Conservation (phyloP, 2,888 invertebrate genomes). For the Nymphalis urticae region DNA sequence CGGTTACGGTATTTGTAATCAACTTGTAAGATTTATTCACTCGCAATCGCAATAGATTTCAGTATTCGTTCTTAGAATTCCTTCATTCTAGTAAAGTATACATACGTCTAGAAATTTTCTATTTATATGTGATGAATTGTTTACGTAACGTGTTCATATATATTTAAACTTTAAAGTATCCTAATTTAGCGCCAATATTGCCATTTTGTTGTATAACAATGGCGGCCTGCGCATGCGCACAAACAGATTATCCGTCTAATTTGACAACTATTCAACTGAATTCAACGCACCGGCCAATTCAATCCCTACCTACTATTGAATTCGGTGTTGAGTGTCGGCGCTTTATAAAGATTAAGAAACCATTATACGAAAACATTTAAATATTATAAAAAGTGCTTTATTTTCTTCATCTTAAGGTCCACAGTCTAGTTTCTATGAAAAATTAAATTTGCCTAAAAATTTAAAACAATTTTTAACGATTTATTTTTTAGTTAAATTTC, state of each 20-base stretch:
- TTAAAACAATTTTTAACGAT: not conserved
- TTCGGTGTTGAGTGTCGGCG: conserved; percentile 59
- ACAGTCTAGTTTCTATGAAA: not conserved
- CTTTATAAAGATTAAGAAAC: conserved; percentile 42
- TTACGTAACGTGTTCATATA: not conserved
- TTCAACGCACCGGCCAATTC: conserved; percentile 37
- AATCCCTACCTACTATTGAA: conserved; percentile 48
- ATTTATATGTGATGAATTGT: not conserved
- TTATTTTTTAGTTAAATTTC: conserved; percentile 5
- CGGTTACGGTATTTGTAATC: too few relatives aligned
- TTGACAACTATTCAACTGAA: conserved; percentile 60
- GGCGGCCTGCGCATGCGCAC: conserved; percentile 54
- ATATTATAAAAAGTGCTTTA: conserved; percentile 1
- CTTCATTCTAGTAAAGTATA: too few relatives aligned
- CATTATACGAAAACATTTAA: not conserved
- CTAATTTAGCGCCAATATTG: conserved; percentile 49
- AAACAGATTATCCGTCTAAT: conserved; percentile 66
- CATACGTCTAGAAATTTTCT: not conserved
- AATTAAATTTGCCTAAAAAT: conserved; percentile 8
- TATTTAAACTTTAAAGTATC: conserved; percentile 41
- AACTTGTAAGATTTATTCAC: too few relatives aligned
- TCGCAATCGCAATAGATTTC: too few relatives aligned
- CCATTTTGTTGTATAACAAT: conserved; percentile 40
- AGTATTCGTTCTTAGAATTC: too few relatives aligned
- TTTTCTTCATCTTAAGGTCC: not conserved